Evolutionary conservation across 1,140 invertebrate genomes (phyloP), one percentile per base, ranked within the genome.

Genomic region (Calliopsis andreniformis): DNA sequence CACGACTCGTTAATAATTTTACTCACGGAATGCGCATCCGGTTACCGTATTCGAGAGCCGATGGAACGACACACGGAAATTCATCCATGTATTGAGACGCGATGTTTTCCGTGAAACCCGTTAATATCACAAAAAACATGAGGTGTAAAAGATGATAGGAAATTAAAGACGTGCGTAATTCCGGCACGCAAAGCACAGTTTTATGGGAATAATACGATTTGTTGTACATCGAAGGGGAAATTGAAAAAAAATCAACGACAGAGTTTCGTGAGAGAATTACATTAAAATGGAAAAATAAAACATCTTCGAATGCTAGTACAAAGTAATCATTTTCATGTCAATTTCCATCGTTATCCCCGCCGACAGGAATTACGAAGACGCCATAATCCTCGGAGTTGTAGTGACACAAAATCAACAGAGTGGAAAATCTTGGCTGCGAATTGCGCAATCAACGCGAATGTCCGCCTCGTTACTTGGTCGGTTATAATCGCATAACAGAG

Each of bases 11-110:
- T 42, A 28, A 14, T 68, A 79, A 63, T 82, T 83, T 78, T 18
- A 28, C 47, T 83, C 69, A 45, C 59, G 69, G 73, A 82, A 79
- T 55, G 68, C 64, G 42, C 53, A 82, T 78, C 68, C 71, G 71
- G 62, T 47, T 20, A 23, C 16, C 25, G 49, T 32, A n/a, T 6
- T 53, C 28, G 49, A 16, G 35, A 45, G 62, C 8, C n/a, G 10
- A 32, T 16, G 10, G 25, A 28, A 56, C 71, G 28, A 39, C 35
- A 28, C 42, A 55, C 39, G 39, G 62, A 67, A 43, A 56, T 67
- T 7, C 39, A 56, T 67, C 51, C 18, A 10, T 67, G 20, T 56
- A 56, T 67, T 62, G 62, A 47, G 39, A 67, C 43, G 45, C 71
- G 18, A 75, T 39, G 10, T 39, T 39, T 39, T 39, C n/a, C 20